Conservation (phyloP, 2,113 vertebrate species). For the Bombycilla garrulus region DNA sequence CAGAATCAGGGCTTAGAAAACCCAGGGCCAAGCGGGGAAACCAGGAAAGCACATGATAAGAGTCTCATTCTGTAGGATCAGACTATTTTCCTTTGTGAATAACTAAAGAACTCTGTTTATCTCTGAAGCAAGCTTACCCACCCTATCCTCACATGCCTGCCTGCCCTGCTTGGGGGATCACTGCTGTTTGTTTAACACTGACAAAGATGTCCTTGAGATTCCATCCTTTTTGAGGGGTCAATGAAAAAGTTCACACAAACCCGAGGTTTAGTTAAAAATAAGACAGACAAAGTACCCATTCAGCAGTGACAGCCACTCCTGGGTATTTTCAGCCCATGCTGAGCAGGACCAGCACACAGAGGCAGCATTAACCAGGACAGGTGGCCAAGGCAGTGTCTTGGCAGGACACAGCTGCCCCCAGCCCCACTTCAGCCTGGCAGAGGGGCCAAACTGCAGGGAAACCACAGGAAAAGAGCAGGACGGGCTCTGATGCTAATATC, state of each 20-base stretch:
- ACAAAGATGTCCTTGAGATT: not conserved
- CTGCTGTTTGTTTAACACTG: not conserved
- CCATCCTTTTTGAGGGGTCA: not conserved
- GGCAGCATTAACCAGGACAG: not conserved
- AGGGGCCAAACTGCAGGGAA: not conserved
- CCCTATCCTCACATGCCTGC: not conserved
- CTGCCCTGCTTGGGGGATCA: not conserved
- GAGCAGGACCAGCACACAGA: not conserved
- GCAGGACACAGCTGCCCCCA: not conserved
- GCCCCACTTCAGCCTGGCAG: not conserved
- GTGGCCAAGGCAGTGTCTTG: not conserved
- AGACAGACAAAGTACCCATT: not conserved
- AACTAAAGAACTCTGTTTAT: not conserved
- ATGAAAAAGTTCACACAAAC: not conserved
- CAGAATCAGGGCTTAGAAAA: not conserved
- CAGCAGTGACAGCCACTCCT: fast-evolving
- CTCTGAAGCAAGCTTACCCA: not conserved
- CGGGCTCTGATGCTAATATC: not conserved
- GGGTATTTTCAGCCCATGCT: not conserved
- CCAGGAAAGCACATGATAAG: not conserved
- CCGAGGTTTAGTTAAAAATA: not conserved
- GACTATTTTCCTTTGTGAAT: not conserved
- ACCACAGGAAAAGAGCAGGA: not conserved
- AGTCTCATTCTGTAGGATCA: not conserved
- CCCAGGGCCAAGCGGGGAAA: not conserved